Base-by-base conservation (phyloP, 2,113 vertebrate species). In the Hyperoodon ampullatus region DNA sequence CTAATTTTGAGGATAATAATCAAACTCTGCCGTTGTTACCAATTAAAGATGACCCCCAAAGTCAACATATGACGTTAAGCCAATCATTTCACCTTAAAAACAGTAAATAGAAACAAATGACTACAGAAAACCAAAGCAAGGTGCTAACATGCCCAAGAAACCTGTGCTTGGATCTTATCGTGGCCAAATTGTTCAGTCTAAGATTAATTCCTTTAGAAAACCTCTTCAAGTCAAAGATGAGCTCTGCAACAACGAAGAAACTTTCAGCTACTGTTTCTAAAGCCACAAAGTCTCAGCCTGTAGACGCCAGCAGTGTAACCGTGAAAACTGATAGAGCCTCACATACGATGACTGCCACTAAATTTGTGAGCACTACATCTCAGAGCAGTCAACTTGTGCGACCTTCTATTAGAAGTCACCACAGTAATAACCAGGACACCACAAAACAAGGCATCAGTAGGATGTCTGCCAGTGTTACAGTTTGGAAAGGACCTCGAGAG, bases 201-300 rank as follows among this genome's bases (percentile, higher is more conserved):
- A 99, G 98, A 98, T 99, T 42, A 99, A 99, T 87, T 99, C 99
- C 18, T 99, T 99, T 96, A 98, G 99, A 98, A 99, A 99, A 96
- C 95, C 98, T 55, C 78, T 91, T 30, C 87, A 88, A 84, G 95
- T 55, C 0, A 96, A 98, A 18, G 94, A 28, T 5, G 95, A 97
- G 60, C 90, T 97, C 90, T 90, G 47, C 94, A 85, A 1, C 95
- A 94, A 94, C 68, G 5, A 70, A 98, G 97, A 97, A 96, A 26
- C 63, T n/a, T 74, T 15, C 86, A 70, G 12, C 90, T 74, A 66
- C 89, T 92, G 2, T 94, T 28, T 68, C 83, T 24, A 98, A 98
- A 60, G 58, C 78, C 44, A 88, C 53, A 33, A 98, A 94, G 93
- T 82, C 72, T 4, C 89, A 35, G 11, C 18, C 94, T 6, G 1